Percentiles rank a stretch among this genome's conserved stretches.
Conservation (phyloP, 2,113 vertebrate genomes). For the Amphiprion percula region DNA sequence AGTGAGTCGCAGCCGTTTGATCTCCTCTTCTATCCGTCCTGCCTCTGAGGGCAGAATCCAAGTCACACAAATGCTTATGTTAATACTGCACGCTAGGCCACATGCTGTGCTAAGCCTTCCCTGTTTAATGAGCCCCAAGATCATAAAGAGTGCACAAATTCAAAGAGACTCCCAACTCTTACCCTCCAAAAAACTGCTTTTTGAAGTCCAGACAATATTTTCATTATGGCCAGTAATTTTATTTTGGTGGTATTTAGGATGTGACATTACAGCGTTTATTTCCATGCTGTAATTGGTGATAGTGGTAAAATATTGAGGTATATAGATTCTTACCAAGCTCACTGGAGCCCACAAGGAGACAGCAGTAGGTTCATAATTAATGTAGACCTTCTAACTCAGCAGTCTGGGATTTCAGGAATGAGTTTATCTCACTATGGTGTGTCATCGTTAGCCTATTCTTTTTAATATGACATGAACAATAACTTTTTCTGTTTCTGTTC, state of each 20-base stretch:
- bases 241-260: neutral
- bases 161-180: constrained; percentile 42
- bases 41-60: constrained; percentile 38
- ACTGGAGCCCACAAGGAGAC: constrained; percentile 31
- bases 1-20: constrained; percentile 85
- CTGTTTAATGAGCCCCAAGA: constrained; percentile 67
- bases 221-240: constrained; percentile 4
- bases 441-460: constrained; percentile 25
- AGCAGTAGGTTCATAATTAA: constrained; percentile 50
- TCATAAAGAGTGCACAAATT: constrained; percentile 49
- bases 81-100: constrained; percentile 40
- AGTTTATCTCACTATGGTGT: constrained; percentile 25
- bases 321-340: constrained; percentile 4
- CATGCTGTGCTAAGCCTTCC: constrained; percentile 67
- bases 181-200: constrained; percentile 19
- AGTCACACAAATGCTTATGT: constrained; percentile 50
- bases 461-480: constrained; percentile 40
- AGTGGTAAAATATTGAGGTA: neutral
- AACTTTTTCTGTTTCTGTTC: constrained; percentile 16
- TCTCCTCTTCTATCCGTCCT: constrained; percentile 42
- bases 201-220: constrained; percentile 2
- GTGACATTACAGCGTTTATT: constrained; percentile 12
- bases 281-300: constrained; percentile 18
- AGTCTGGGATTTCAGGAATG: constrained; percentile 22
- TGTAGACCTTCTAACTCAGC: constrained; percentile 34